phyloP scores from a whole-genome alignment of 2,113 vertebrate species.

The Fregetta grallaria region DNA sequence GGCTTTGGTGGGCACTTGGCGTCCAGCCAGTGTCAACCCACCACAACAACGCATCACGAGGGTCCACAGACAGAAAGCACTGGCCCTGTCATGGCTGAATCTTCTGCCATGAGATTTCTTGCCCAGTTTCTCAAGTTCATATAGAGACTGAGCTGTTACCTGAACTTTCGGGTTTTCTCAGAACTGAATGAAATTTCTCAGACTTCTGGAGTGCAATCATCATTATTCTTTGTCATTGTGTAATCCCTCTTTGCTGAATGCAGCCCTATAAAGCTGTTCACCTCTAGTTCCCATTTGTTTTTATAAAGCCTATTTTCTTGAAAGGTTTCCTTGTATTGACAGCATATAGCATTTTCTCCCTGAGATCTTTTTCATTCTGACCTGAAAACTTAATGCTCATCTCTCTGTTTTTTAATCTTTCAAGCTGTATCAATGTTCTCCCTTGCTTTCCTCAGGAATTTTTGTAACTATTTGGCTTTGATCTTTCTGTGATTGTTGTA shows the following conservation, averaged over 20 bases:
- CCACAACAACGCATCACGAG: too few relatives aligned
- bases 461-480: background rate
- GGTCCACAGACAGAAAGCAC: background rate
- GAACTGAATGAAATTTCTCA: background rate
- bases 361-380: conserved; percentile 10
- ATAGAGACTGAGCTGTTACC: background rate
- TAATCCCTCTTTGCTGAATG: background rate
- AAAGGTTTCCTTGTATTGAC: background rate
- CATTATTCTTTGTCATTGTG: background rate
- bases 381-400: background rate
- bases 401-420: conserved; percentile 10
- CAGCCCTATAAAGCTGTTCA: background rate
- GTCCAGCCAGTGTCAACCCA: background rate
- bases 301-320: conserved; percentile 7
- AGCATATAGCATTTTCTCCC: background rate
- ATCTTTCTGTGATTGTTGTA: conserved; percentile 22
- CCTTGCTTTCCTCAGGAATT: background rate
- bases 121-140: background rate
- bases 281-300: background rate
- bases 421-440: background rate
- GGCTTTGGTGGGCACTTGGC: background rate
- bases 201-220: background rate
- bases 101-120: background rate
- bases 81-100: background rate
- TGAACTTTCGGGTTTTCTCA: background rate